Percentiles rank a stretch among this genome's conserved stretches.
phyloP scores from a whole-genome alignment of 2,797 vertebrate species.

The Eurystomus glaucurus region DNA sequence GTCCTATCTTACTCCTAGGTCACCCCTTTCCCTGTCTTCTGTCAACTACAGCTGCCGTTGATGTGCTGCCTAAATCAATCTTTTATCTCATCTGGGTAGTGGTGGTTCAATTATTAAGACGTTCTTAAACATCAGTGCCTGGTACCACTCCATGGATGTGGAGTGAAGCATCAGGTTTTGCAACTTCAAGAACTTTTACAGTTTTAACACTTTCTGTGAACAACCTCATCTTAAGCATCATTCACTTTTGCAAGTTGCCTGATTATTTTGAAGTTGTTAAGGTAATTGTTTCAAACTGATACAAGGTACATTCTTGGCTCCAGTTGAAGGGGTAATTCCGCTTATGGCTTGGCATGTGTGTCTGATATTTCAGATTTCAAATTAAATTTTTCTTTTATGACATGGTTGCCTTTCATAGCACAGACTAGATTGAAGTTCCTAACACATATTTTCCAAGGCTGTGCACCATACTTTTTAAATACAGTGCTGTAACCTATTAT shows the following conservation, averaged over 20 bases:
- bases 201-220: neutral
- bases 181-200: neutral
- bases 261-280: neutral
- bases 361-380: constrained; percentile 18
- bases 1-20: neutral
- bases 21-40: neutral
- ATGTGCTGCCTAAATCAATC: neutral
- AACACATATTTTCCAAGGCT: neutral
- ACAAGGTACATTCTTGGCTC: neutral
- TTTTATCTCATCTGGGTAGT: neutral
- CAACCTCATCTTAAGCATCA: neutral
- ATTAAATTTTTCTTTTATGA: neutral
- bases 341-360: neutral
- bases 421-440: neutral
- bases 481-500: neutral
- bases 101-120: neutral
- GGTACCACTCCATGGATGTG: neutral
- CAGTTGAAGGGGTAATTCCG: neutral
- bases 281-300: neutral
- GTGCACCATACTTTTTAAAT: neutral
- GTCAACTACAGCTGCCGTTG: neutral
- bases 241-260: neutral
- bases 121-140: neutral
- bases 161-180: neutral
- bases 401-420: neutral